phyloP scores from a whole-genome alignment of 2,113 vertebrate genomes.

The Raja brachyura region DNA sequence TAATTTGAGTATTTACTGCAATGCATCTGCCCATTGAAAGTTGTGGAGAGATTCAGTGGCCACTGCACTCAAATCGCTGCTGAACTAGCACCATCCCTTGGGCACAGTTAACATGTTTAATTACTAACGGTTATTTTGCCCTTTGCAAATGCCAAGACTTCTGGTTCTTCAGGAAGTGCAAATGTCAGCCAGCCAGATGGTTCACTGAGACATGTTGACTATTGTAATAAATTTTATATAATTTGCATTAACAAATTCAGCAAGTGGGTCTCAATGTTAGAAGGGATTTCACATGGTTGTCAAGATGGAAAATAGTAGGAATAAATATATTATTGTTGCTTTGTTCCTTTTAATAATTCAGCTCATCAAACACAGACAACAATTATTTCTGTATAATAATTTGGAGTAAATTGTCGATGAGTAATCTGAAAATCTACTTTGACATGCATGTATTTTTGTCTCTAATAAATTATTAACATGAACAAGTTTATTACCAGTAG shows the following conservation, averaged over 20 bases:
- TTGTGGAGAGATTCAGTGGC: background rate
- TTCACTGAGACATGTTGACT: background rate
- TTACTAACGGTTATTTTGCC: background rate
- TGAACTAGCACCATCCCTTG: background rate
- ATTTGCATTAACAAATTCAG: background rate
- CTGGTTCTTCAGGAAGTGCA: background rate
- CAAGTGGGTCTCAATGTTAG: background rate
- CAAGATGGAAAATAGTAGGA: slow-evolving; percentile 11
- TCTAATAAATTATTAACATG: background rate
- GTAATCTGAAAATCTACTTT: background rate
- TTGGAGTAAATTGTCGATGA: background rate
- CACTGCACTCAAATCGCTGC: background rate
- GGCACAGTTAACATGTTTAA: background rate
- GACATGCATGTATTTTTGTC: background rate
- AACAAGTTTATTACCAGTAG: background rate
- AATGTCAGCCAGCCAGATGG: slow-evolving; percentile 17
- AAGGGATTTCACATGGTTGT: background rate
- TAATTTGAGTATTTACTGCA: background rate
- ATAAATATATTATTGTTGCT: background rate
- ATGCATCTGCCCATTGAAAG: background rate
- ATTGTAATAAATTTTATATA: background rate
- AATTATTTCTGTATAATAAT: background rate
- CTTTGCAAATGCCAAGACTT: background rate
- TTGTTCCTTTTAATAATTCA: background rate
- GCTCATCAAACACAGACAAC: background rate